A percentile compares a stretch with the other conserved stretches of the same genome.
Conservation (phyloP, 2,113 vertebrate species). For the Meriones unguiculatus region DNA sequence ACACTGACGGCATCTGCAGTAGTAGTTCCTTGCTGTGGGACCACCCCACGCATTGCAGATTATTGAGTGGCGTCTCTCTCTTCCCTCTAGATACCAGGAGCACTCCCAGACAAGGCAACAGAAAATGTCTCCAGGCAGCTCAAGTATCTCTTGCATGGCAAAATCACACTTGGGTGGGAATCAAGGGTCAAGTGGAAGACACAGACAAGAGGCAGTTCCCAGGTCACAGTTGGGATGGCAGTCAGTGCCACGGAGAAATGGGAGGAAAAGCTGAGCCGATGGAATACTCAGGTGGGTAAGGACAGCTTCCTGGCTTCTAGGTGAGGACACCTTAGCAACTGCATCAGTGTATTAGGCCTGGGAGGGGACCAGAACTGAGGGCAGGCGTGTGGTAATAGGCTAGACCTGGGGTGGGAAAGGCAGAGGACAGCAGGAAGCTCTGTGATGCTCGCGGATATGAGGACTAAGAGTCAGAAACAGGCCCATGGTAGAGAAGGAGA, state of each 20-base stretch:
- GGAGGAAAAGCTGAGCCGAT: rapidly evolving
- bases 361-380: rapidly evolving
- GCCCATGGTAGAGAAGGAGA: rapidly evolving
- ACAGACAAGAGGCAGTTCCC: background rate
- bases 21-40: too few species aligned
- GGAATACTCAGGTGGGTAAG: rapidly evolving
- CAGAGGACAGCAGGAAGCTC: background rate
- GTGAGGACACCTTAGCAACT: rapidly evolving
- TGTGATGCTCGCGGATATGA: background rate
- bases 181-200: background rate
- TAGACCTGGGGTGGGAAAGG: too few species aligned
- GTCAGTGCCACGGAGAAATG: rapidly evolving
- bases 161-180: background rate
- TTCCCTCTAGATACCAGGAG: rapidly evolving
- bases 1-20: rapidly evolving
- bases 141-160: background rate
- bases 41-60: rapidly evolving
- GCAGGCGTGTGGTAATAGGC: rapidly evolving
- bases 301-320: background rate
- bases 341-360: rapidly evolving
- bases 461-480: rapidly evolving
- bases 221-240: background rate
- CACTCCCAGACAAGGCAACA: background rate
- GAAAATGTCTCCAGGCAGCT: background rate
- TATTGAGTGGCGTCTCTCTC: rapidly evolving